Conservation (phyloP, 2,113 vertebrate species). For the Zosterops hypoxanthus region DNA sequence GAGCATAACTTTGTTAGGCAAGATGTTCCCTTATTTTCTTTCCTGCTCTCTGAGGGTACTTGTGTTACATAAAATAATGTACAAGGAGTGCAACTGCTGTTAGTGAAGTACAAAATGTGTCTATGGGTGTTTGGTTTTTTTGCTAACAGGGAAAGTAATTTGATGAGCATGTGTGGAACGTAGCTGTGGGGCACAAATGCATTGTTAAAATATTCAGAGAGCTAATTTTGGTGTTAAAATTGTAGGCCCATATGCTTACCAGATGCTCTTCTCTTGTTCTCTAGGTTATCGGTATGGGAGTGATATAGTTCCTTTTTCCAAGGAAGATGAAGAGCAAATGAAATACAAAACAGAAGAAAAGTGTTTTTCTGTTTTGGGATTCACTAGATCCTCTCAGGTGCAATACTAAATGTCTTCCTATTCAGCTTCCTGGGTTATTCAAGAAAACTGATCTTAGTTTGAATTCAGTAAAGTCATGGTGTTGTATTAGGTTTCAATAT, state of each 20-base stretch:
- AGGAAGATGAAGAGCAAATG: constrained; percentile 97
- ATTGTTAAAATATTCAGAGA: constrained; percentile 58
- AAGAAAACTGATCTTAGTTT: neutral
- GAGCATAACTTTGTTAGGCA: constrained; percentile 2
- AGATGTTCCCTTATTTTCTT: constrained; percentile 24
- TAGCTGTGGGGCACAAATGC: neutral
- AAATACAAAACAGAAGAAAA: constrained; percentile 93
- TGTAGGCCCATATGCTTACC: constrained; percentile 53
- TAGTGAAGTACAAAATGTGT: neutral
- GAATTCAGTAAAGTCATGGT: neutral
- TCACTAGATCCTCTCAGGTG: constrained; percentile 86
- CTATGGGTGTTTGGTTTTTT: neutral
- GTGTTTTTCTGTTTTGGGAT: constrained; percentile 92
- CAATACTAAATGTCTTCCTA: neutral
- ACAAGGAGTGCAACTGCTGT: constrained; percentile 26
- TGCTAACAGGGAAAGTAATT: constrained; percentile 55
- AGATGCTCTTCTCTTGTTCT: constrained; percentile 53
- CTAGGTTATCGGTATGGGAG: constrained; percentile 94
- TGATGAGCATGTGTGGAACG: neutral
- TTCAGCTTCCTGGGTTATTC: neutral
- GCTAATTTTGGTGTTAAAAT: constrained; percentile 39
- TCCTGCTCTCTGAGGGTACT: constrained; percentile 20
- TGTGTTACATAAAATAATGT: neutral
- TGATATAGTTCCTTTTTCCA: constrained; percentile 96
- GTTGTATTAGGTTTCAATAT: neutral